Percentiles rank a stretch among this genome's conserved stretches.
Evolutionary conservation across 2,888 invertebrate species (phyloP).

Genomic region (Scaeva pyrastri): DNA sequence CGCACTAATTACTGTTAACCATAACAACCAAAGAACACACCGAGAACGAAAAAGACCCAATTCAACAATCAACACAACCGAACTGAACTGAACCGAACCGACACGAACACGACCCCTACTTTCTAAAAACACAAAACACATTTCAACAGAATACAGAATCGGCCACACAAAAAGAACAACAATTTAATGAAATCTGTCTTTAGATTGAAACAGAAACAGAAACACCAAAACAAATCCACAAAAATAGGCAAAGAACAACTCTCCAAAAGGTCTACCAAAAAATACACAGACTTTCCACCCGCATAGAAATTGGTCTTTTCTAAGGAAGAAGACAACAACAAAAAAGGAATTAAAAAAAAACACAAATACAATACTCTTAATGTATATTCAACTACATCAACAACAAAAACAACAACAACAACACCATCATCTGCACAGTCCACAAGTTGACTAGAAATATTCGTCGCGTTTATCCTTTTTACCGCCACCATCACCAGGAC

Average conservation of each 20-base stretch:
- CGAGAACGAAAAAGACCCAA: not conserved
- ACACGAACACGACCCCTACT: not conserved
- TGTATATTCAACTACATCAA: slow-evolving; percentile 41
- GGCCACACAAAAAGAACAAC: slow-evolving; percentile 14
- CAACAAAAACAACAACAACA: not conserved
- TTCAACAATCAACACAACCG: not conserved
- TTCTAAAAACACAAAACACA: slow-evolving; percentile 22
- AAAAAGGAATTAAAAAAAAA: slow-evolving; percentile 12
- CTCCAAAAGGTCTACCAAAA: slow-evolving; percentile 29
- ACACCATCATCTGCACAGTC: slow-evolving; percentile 8
- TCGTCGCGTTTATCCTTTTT: slow-evolving; percentile 64
- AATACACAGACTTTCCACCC: slow-evolving; percentile 52
- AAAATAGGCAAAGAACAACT: slow-evolving; percentile 27
- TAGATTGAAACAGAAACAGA: slow-evolving; percentile 46
- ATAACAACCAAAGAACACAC: slow-evolving; percentile 23
- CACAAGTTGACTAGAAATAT: slow-evolving; percentile 60
- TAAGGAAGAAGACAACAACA: not conserved
- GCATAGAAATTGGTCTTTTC: slow-evolving; percentile 40
- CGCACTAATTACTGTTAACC: slow-evolving; percentile 42
- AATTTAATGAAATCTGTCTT: slow-evolving; percentile 27
- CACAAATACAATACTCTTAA: slow-evolving; percentile 25
- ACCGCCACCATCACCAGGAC: slow-evolving; percentile 8
- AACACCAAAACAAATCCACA: slow-evolving; percentile 47
- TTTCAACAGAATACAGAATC: slow-evolving; percentile 22
- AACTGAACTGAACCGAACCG: no score